Percentiles rank a stretch among this genome's conserved stretches.
These are phyloP conservation scores for Coregonus sp. DNA, from an alignment of 2,797 vertebrate species.

Conservation along the genomic window DNA sequence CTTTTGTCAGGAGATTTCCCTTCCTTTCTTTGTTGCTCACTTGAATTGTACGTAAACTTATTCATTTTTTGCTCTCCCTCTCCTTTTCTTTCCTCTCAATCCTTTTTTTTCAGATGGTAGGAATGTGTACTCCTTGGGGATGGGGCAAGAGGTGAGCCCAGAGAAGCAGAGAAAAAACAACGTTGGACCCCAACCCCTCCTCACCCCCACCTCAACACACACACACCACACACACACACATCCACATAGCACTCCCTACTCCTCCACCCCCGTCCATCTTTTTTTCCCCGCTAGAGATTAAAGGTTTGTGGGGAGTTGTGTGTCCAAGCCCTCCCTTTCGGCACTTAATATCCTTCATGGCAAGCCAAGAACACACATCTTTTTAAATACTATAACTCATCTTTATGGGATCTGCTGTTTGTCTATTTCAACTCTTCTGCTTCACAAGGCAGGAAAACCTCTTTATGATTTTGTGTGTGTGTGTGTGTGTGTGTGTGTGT, in stretches of 20 bases:
- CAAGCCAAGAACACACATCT: constrained; percentile 62
- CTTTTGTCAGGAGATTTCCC: constrained; percentile 87
- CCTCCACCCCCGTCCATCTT: no score
- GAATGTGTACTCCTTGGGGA: constrained; percentile 73
- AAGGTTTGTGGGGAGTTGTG: constrained; percentile 65
- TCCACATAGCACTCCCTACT: constrained; percentile 3
- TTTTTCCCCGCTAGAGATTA: constrained; percentile 66
- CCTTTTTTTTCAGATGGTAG: constrained; percentile 61
- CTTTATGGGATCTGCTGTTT: constrained; percentile 74
- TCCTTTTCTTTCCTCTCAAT: constrained; percentile 23
- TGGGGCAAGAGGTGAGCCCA: constrained; percentile 75
- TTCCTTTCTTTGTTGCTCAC: constrained; percentile 60
- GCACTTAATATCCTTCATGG: constrained; percentile 71
- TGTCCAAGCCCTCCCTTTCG: constrained; percentile 28
- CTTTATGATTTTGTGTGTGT: constrained; percentile 6
- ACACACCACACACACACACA: constrained; percentile 21
- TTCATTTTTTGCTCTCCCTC: constrained; percentile 56
- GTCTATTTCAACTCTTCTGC: constrained; percentile 67
- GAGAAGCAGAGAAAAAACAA: constrained; percentile 69
- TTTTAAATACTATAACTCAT: constrained; percentile 80
- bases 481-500: constrained; percentile 38
- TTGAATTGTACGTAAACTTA: constrained; percentile 70
- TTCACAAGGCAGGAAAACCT: constrained; percentile 64
- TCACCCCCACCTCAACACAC: neutral
- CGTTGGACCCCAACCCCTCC: constrained; percentile 47